Evolutionary conservation across 1,140 invertebrate genomes (phyloP).

Genomic region (Brachionus sp.): DNA sequence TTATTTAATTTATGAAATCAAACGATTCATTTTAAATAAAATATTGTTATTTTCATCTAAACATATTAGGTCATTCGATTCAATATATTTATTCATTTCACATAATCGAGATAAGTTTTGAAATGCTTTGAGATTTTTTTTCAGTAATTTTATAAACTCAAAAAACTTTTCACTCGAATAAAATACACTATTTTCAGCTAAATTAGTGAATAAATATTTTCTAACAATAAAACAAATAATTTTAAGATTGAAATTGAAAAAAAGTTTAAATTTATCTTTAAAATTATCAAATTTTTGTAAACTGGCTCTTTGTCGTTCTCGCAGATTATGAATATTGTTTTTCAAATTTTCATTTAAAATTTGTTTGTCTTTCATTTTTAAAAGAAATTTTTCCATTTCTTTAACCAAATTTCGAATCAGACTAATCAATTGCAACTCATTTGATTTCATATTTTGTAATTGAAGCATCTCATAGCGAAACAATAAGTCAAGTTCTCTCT

Average conservation of each 20-base stretch:
- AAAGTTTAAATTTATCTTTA: neutral
- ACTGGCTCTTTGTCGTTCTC: conserved; percentile 12
- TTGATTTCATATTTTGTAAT: neutral
- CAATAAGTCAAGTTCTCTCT: neutral
- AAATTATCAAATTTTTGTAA: neutral
- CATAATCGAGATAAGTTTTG: neutral
- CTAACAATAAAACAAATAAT: neutral
- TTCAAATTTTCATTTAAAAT: neutral
- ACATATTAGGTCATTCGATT: neutral
- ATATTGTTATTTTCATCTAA: neutral
- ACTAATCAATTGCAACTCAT: conserved; percentile 20
- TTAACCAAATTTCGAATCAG: neutral
- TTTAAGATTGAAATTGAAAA: neutral
- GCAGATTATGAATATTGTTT: neutral
- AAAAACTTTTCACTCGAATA: neutral
- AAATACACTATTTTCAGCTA: neutral
- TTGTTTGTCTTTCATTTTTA: neutral
- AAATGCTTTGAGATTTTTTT: neutral
- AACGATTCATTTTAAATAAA: neutral
- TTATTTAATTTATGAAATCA: neutral
- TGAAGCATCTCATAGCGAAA: neutral
- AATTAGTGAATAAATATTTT: neutral
- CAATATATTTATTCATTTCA: neutral
- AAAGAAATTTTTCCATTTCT: neutral
- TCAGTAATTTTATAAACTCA: neutral